phyloP scores from a whole-genome alignment of 1,140 invertebrate genomes.

The Bemisia tabaci region DNA sequence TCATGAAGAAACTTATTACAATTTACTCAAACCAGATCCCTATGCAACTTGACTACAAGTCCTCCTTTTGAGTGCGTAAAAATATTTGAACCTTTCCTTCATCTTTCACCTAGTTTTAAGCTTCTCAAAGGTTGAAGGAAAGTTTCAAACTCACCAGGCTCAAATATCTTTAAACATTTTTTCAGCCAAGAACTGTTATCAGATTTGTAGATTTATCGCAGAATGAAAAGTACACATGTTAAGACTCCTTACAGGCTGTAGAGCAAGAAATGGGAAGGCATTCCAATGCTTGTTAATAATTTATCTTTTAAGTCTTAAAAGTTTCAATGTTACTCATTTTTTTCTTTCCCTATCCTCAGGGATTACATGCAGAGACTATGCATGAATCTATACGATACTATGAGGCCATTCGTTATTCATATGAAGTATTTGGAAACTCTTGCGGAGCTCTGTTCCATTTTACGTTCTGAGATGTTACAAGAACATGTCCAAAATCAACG shows the following conservation, averaged over 20 bases:
- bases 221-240: no score
- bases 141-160: no score
- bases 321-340: not conserved
- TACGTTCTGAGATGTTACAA: constrained; percentile 86
- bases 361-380: constrained; percentile 74
- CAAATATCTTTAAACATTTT: no score
- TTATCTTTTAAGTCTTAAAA: no score
- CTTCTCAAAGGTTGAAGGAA: not conserved
- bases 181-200: no score
- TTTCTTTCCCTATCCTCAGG: constrained; percentile 29
- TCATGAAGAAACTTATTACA: no score
- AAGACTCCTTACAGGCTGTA: no score
- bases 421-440: constrained; percentile 96
- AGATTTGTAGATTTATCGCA: no score
- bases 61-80: constrained; percentile 3
- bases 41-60: constrained; percentile 17
- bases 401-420: constrained; percentile 92
- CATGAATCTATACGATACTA: constrained; percentile 76
- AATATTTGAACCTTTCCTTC: not conserved
- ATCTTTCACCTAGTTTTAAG: not conserved
- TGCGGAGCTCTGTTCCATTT: constrained; percentile 88
- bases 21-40: no score
- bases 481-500: constrained; percentile 80
- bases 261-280: no score
- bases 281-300: no score